Percentiles rank a stretch among this genome's conserved stretches.
These are phyloP conservation scores for Enteromius viviparus DNA, from an alignment of 2,797 vertebrate genomes.

Conservation along the genomic window DNA sequence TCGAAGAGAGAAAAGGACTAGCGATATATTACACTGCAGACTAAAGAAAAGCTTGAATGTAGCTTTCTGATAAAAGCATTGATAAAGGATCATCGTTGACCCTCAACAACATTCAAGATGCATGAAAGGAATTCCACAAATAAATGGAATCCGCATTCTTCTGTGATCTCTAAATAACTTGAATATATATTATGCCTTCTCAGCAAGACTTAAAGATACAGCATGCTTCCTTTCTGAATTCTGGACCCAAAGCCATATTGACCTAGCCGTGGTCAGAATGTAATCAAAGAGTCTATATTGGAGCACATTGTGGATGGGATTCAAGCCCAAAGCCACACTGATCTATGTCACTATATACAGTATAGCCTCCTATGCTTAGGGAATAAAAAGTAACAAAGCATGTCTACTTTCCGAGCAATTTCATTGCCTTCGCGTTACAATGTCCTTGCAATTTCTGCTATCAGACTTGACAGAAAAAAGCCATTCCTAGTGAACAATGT, in stretches of 20 bases:
- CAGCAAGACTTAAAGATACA: not conserved
- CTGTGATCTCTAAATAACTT: not conserved
- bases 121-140: not conserved
- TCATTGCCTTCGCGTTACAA: conserved; percentile 18
- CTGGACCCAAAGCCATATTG: not conserved
- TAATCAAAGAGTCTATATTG: not conserved
- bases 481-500: conserved; percentile 41
- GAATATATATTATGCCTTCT: not conserved
- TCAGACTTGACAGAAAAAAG: conserved; percentile 26
- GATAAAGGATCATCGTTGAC: not conserved
- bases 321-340: not conserved
- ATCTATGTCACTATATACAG: conserved; percentile 10
- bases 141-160: not conserved
- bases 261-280: not conserved
- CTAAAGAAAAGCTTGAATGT: not conserved
- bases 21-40: conserved; percentile 9
- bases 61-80: not conserved
- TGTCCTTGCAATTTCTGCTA: conserved; percentile 32
- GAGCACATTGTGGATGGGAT: not conserved
- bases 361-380: not conserved
- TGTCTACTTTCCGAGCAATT: conserved; percentile 18
- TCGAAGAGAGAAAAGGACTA: conserved; percentile 13
- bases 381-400: conserved; percentile 4
- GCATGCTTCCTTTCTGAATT: not conserved
- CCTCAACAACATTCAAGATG: not conserved